phyloP scores from a whole-genome alignment of 2,113 vertebrate genomes.

The Tretioscincus oriximinensis region DNA sequence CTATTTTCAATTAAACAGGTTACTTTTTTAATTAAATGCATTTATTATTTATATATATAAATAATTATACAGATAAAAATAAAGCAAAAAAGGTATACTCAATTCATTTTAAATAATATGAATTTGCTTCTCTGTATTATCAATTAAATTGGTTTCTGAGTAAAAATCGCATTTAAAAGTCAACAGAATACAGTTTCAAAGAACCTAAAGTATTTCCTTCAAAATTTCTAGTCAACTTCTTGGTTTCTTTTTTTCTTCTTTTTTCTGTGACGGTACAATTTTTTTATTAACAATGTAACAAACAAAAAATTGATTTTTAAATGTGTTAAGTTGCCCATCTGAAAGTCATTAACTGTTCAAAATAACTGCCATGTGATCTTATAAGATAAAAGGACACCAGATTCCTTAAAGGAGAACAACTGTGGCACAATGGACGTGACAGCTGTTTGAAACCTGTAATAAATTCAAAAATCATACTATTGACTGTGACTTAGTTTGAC shows the following conservation, averaged over 20 bases:
- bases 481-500: slow-evolving; percentile 10
- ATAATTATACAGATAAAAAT: too few species aligned
- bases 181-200: background rate
- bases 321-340: slow-evolving; percentile 75
- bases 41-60: too few species aligned
- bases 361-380: slow-evolving; percentile 84
- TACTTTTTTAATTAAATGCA: background rate
- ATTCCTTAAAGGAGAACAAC: slow-evolving; percentile 86
- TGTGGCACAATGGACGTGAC: slow-evolving; percentile 80
- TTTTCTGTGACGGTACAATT: background rate
- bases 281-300: slow-evolving; percentile 16
- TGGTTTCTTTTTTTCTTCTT: background rate
- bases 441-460: slow-evolving; percentile 79
- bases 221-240: background rate
- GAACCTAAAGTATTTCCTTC: background rate
- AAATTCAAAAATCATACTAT: slow-evolving; percentile 46
- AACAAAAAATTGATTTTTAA: slow-evolving; percentile 10
- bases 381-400: slow-evolving; percentile 80
- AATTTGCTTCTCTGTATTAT: too few species aligned
- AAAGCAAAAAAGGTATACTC: too few species aligned
- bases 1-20: background rate
- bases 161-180: background rate
- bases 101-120: too few species aligned
- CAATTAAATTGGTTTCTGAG: background rate
- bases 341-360: slow-evolving; percentile 83